These are phyloP conservation scores for Dichetophora obliterata DNA, from an alignment of 2,888 invertebrate genomes.

Conservation along the genomic window DNA sequence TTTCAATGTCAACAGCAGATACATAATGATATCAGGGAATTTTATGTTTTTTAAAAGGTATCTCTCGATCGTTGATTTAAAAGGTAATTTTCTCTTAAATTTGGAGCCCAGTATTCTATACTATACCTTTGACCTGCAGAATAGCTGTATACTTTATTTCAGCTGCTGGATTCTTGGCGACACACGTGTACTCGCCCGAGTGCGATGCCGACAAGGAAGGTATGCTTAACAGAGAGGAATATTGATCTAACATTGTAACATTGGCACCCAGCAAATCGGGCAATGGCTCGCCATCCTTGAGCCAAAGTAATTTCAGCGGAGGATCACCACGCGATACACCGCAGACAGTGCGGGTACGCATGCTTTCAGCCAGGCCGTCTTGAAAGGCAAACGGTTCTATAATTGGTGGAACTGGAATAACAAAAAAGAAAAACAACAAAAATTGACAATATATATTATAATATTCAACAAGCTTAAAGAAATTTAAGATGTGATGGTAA, in stretches of 20 bases:
- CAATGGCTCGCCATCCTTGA: conserved; percentile 82
- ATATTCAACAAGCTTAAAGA: neutral
- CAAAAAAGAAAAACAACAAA: conserved; percentile 46
- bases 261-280: conserved; percentile 77
- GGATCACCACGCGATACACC: conserved; percentile 85
- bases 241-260: conserved; percentile 80
- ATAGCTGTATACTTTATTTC: conserved; percentile 84
- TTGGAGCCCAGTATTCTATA: conserved; percentile 56
- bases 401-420: conserved; percentile 83
- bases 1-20: conserved; percentile 1
- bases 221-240: conserved; percentile 83
- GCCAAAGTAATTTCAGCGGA: conserved; percentile 84
- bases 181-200: conserved; percentile 83
- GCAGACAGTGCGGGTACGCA: conserved; percentile 85
- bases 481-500: neutral
- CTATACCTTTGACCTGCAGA: conserved; percentile 86
- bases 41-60: no score
- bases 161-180: conserved; percentile 83
- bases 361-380: conserved; percentile 85
- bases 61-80: no score
- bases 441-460: neutral
- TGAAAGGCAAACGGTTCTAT: conserved; percentile 88
- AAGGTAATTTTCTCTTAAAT: no score
- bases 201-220: conserved; percentile 81
- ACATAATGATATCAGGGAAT: neutral